Percentiles rank a stretch among this genome's conserved stretches.
phyloP scores from a whole-genome alignment of 2,797 vertebrate species.

The Ispidina lecontei region DNA sequence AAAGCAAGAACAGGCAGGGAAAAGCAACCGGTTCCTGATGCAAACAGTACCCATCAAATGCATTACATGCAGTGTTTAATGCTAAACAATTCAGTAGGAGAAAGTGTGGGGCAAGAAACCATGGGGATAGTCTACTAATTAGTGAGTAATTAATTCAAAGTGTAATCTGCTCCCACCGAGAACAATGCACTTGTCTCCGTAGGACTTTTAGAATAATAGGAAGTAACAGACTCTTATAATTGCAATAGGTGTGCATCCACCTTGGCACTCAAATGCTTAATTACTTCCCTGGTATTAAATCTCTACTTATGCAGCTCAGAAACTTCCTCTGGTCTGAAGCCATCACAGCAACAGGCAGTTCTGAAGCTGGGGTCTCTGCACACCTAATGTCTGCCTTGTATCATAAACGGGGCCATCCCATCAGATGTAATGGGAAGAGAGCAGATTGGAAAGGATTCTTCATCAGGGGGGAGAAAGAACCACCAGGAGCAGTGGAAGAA shows the following conservation, averaged over 20 bases:
- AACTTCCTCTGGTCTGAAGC: not conserved
- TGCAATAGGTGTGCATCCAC: not conserved
- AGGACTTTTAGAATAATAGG: conserved; percentile 32
- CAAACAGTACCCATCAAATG: not conserved
- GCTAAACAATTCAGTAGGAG: conserved; percentile 5
- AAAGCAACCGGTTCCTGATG: not conserved
- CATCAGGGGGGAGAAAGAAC: not conserved
- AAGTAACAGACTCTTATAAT: conserved; percentile 34
- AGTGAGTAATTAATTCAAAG: conserved; percentile 44
- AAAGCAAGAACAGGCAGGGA: not conserved
- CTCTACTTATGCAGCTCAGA: not conserved
- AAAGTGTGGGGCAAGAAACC: conserved; percentile 45
- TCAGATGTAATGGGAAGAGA: not conserved
- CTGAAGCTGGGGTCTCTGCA: not conserved
- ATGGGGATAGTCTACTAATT: conserved; percentile 27
- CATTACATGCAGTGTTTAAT: not conserved
- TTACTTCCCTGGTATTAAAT: conserved; percentile 4
- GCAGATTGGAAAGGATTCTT: not conserved
- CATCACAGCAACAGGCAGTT: not conserved
- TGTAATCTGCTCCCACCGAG: conserved; percentile 22
- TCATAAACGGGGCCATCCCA: not conserved
- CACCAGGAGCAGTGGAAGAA: not conserved
- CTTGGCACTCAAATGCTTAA: conserved; percentile 25
- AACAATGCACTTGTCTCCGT: conserved; percentile 40
- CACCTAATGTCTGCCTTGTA: not conserved